These are phyloP conservation scores for Muricea muricata DNA, from an alignment of 92 coral and sea anemone genomes.

Conservation along the genomic window DNA sequence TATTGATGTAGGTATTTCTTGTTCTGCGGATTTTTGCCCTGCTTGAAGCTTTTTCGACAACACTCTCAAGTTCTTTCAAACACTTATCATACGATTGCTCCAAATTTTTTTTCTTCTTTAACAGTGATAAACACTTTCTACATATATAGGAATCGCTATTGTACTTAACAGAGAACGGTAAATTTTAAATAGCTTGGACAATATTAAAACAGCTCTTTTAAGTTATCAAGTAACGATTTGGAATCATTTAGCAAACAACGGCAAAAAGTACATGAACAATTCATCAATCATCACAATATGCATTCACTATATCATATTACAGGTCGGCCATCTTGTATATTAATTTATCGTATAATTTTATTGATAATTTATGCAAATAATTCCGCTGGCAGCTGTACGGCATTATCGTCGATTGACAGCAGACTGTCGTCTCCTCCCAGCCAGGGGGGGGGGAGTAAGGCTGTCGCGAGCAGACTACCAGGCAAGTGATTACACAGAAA, in stretches of 20 bases:
- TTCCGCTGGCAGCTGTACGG: neutral
- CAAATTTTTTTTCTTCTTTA: neutral
- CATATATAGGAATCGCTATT: neutral
- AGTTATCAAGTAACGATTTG: neutral
- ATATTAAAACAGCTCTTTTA: neutral
- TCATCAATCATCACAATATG: neutral
- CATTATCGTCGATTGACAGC: conserved; percentile 9
- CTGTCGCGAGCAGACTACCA: too few species aligned
- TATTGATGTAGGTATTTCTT: too few species aligned
- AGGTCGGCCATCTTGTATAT: conserved; percentile 20
- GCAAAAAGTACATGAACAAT: neutral
- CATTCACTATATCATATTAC: neutral
- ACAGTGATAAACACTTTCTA: neutral
- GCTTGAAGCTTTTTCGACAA: neutral
- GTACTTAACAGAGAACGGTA: neutral
- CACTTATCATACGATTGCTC: neutral
- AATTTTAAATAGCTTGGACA: neutral
- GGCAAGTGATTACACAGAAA: too few species aligned
- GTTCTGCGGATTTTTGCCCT: neutral
- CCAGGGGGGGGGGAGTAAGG: neutral
- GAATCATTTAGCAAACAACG: neutral
- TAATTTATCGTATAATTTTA: neutral
- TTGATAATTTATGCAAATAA: neutral
- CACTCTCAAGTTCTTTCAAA: neutral
- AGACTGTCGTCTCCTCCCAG: neutral